Base-by-base conservation (phyloP, 2,113 vertebrate genomes). In the Strix aluco region DNA sequence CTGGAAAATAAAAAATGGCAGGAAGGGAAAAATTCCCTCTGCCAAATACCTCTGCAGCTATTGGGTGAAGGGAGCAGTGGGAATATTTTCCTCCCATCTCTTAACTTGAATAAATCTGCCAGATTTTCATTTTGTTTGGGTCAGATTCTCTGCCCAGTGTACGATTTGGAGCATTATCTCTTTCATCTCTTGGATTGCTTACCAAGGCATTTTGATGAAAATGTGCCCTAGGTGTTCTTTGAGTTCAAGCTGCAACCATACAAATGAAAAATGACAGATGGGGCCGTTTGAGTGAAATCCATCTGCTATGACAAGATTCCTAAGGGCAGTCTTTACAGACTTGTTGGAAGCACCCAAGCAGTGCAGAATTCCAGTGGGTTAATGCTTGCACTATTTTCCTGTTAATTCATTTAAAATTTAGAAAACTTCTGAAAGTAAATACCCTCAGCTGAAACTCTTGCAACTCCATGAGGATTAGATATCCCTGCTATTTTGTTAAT, bases 271-370 rank as follows among this genome's bases (percentile, higher is more conserved):
- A 85, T 93, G 93, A 93, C 92, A 97, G 95, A 94, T 96, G 92
- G 82, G 81, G 82, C 93, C 87, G 38, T 96, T 73, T 93, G 90
- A 66, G 74, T 96, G 88, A 94, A 93, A 94, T 94, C 86, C 54
- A 77, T 94, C 84, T 94, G 66, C 92, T 89, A 0, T 72, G 88
- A 51, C 67, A n/a, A 51, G 69, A 61, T 67, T 96, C 92, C 77
- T 84, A n/a, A 86, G 57, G 83, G 88, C 72, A 86, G 30, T 18
- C 52, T 81, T 86, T 71, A 59, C 88, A 81, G 59, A 40, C 55
- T 74, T 88, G 30, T 52, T 87, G 92, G 73, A 94, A 80, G 73
- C 55, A 66, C 67, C n/a, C 13, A 11, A 49, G 75, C 63, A 77
- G 32, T 57, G 22, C 40, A 81, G 54, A 42, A 80, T 92, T 94